Conservation (phyloP, 2,113 vertebrate species). For the Craseonycteris thonglongyai region DNA sequence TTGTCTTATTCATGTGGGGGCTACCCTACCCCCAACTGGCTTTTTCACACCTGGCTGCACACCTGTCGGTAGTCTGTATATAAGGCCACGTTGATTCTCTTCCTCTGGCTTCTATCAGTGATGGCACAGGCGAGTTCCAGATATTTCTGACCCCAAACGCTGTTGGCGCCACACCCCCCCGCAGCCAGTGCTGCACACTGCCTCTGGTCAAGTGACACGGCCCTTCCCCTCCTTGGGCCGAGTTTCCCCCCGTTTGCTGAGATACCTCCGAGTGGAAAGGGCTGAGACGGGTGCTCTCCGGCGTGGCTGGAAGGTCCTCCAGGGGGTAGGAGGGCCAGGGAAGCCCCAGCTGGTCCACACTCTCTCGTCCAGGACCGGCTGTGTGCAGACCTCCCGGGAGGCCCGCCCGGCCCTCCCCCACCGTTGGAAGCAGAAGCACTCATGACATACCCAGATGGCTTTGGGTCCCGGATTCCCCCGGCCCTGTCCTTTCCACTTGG, state of each 20-base stretch:
- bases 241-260: too few relatives aligned
- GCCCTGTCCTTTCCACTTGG: not conserved
- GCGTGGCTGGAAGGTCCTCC: not conserved
- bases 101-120: not conserved
- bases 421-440: not conserved
- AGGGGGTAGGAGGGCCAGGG: not conserved
- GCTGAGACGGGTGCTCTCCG: not conserved
- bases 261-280: not conserved
- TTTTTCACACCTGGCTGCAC: too few relatives aligned
- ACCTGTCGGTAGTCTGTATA: not conserved
- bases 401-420: accelerated
- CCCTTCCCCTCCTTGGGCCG: not conserved
- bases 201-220: not conserved
- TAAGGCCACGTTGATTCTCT: accelerated
- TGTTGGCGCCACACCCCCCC: accelerated
- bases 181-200: accelerated
- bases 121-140: not conserved
- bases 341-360: not conserved
- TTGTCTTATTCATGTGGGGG: not conserved
- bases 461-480: accelerated
- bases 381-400: not conserved
- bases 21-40: not conserved
- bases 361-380: not conserved
- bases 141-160: not conserved
- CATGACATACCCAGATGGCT: accelerated